These are phyloP conservation scores for Clavelina lepadiformis DNA, from an alignment of 23 tunicate species.

Conservation along the genomic window DNA sequence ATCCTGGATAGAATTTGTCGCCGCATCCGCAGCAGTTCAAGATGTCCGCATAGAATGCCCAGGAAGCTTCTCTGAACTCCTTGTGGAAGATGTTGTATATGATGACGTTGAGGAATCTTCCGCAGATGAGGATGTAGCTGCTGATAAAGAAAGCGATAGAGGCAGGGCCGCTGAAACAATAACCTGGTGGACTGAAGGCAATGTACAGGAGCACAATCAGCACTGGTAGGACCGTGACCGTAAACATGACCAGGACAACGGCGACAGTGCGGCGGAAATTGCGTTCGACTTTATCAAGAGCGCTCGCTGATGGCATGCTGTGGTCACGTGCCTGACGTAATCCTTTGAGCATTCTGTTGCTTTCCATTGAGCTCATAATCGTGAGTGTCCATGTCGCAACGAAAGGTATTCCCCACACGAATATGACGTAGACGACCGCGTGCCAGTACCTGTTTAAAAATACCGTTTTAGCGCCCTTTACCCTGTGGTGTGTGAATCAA, in stretches of 20 bases:
- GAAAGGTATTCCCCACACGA: constrained; percentile 90
- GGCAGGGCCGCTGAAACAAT: constrained; percentile 11
- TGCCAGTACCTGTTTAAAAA: constrained; percentile 48
- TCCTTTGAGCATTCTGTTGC: constrained; percentile 46
- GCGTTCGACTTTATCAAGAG: constrained; percentile 34
- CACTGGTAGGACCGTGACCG: constrained; percentile 64
- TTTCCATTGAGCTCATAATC: constrained; percentile 35
- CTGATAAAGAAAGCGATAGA: constrained; percentile 26
- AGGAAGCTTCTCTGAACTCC: constrained; percentile 60
- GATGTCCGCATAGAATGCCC: constrained; percentile 20
- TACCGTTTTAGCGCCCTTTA: too few species aligned
- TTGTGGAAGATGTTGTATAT: constrained; percentile 81
- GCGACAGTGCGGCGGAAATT: constrained; percentile 60
- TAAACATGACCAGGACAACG: constrained; percentile 52
- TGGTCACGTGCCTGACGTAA: constrained; percentile 34
- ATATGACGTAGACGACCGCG: constrained; percentile 51
- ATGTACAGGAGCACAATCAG: constrained; percentile 29
- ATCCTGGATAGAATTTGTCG: too few species aligned
- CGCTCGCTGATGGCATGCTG: constrained; percentile 14
- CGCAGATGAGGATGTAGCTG: constrained; percentile 30
- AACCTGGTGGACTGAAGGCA: not conserved
- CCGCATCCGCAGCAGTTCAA: too few species aligned
- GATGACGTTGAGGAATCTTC: constrained; percentile 69
- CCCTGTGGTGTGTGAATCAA: too few species aligned
- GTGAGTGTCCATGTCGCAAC: constrained; percentile 79